These are phyloP conservation scores for Selene dorsalis DNA, from an alignment of 2,797 vertebrate genomes.

Conservation along the genomic window DNA sequence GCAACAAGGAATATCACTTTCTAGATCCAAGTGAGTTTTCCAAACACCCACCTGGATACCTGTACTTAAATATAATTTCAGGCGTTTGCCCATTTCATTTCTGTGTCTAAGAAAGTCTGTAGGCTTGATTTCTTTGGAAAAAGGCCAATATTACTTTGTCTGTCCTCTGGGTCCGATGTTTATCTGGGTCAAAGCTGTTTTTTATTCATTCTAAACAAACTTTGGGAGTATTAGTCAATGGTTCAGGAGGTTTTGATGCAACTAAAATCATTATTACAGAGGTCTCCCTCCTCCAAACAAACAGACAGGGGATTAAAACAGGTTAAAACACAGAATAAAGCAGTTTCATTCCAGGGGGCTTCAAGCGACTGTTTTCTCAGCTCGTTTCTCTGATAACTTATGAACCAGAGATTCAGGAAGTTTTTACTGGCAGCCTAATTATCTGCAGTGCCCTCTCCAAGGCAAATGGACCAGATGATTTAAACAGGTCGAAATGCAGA, in stretches of 20 bases:
- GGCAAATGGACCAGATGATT: no score
- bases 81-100: neutral
- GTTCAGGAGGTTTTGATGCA: no score
- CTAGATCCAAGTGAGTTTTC: neutral
- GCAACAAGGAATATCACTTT: conserved; percentile 17
- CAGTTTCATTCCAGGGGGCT: neutral
- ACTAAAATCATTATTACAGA: no score
- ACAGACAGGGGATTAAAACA: no score
- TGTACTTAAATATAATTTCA: neutral
- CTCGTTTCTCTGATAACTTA: no score
- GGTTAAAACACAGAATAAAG: neutral
- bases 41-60: neutral
- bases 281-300: no score
- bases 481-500: no score
- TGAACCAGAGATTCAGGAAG: no score
- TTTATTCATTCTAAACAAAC: neutral
- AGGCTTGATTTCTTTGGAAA: neutral
- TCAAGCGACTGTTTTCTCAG: no score
- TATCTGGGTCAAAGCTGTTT: neutral
- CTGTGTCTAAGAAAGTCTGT: neutral
- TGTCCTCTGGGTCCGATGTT: neutral
- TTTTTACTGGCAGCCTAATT: no score
- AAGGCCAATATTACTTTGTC: neutral
- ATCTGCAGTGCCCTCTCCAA: no score
- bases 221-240: neutral